Evolutionary conservation across 1,140 invertebrate species (phyloP), one percentile per base, ranked within the genome.

Genomic region (Pararge aegeria): DNA sequence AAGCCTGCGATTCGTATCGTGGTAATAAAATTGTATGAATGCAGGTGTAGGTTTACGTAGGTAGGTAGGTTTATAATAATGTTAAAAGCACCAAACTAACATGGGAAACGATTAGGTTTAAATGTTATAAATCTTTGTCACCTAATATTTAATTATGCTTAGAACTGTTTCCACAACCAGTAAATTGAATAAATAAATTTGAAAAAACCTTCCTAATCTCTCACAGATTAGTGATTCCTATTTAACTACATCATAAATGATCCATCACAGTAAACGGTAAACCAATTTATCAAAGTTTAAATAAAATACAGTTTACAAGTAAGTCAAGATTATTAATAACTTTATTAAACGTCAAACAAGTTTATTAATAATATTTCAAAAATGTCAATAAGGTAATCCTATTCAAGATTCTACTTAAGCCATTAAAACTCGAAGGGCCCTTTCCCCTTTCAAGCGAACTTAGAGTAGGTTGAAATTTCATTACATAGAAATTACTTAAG

Each of bases 401-500:
- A 63, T 59, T 64, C 55, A 66, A 66, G 66, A 66, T 68, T 66
- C 55, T 66, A 62, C 64, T 66, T 61, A 63, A 68, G 66, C 56
- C 57, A 65, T 71, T 74, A 71, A 73, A 66, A 70, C 68, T 73
- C 61, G 57, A 56, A 62, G 65, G 60, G 57, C 59, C 61, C 57
- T 68, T 62, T 63, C 57, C 55, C 60, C 63, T 64, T 68, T 66
- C 61, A 62, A 50, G 37, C 40, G 42, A 70, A 66, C 49, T 68
- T 61, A 54, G 64, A 65, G 70, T 70, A 62, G 52, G 59, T 55
- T 52, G 58, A 70, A 68, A 74, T 71, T 68, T 57, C 65, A 68
- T 73, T 68, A 71, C 64, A 68, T 68, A 58, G 64, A 70, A 34
- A 73, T 70, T 68, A 61, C 60, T 70, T 66, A 66, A 64, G 60